phyloP scores from a whole-genome alignment of 1,140 invertebrate genomes.

The Leptopilina boulardi region DNA sequence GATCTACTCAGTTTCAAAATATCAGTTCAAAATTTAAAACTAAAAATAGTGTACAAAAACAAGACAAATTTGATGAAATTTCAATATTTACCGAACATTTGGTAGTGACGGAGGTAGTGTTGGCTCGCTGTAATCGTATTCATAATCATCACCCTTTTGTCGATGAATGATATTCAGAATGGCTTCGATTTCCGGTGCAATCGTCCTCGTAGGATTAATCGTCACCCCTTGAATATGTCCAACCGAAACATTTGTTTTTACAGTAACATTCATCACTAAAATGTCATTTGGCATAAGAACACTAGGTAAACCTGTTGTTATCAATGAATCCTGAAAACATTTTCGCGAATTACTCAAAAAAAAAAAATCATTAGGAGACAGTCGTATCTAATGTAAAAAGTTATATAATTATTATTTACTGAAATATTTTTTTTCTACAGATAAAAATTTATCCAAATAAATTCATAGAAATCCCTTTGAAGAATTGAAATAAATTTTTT shows the following conservation, averaged over 20 bases:
- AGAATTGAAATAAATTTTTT: too few species aligned
- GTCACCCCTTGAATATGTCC: conserved; percentile 64
- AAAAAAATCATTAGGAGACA: background rate
- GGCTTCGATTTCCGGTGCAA: conserved; percentile 70
- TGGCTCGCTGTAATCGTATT: conserved; percentile 82
- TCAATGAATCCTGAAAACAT: conserved; percentile 6
- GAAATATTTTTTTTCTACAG: too few species aligned
- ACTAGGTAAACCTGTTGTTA: conserved; percentile 49
- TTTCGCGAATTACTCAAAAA: background rate
- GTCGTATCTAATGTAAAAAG: background rate
- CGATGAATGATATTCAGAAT: conserved; percentile 73
- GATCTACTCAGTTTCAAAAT: too few species aligned
- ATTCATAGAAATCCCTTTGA: too few species aligned
- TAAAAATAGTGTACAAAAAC: too few species aligned
- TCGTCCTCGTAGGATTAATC: conserved; percentile 66
- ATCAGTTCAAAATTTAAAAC: too few species aligned
- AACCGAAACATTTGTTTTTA: conserved; percentile 72
- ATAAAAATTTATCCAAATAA: too few species aligned
- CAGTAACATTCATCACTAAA: conserved; percentile 71
- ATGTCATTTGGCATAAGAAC: conserved; percentile 67
- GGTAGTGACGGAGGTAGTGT: conserved; percentile 85
- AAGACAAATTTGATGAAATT: background rate
- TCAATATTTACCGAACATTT: conserved; percentile 79
- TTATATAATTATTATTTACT: too few species aligned
- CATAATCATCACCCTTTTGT: conserved; percentile 71